Conservation (phyloP, 2,113 vertebrate species). For the Mastomys natalensis region DNA sequence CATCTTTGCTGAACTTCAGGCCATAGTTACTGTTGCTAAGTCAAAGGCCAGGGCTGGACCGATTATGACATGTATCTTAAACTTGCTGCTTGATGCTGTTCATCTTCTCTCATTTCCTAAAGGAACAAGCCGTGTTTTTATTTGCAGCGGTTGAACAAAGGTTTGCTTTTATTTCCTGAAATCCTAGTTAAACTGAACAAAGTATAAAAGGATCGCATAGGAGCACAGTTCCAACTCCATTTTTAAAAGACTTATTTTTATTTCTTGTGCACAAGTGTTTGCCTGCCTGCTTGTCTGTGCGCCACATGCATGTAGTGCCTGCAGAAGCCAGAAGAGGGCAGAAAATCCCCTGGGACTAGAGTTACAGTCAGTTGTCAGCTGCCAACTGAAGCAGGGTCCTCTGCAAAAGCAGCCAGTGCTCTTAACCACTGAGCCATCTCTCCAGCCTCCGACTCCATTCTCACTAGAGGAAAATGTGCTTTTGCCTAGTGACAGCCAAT, state of each 20-base stretch:
- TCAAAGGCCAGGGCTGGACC: not conserved
- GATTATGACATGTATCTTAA: not conserved
- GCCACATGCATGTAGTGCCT: not conserved
- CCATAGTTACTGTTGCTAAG: not conserved
- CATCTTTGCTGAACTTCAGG: not conserved
- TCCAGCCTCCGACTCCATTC: not conserved
- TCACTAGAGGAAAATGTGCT: constrained; percentile 29
- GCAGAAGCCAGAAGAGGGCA: not conserved
- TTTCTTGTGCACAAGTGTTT: not conserved
- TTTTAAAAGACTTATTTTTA: not conserved
- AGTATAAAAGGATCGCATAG: not conserved
- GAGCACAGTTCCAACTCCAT: not conserved
- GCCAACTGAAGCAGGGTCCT: not conserved
- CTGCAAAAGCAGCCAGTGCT: not conserved
- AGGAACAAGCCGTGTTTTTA: constrained; percentile 14
- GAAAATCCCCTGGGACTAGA: not conserved
- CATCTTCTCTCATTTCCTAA: constrained; percentile 22
- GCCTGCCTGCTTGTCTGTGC: not conserved
- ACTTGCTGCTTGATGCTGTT: not conserved
- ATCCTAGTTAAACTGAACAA: constrained; percentile 21
- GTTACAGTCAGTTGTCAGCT: too few species aligned
- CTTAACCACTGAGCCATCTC: not conserved
- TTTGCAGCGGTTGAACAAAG: constrained; percentile 13
- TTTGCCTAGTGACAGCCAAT: not conserved
- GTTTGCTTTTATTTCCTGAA: not conserved